phyloP scores from a whole-genome alignment of 1,140 invertebrate genomes.

The Holcopasites calliopsidis region DNA sequence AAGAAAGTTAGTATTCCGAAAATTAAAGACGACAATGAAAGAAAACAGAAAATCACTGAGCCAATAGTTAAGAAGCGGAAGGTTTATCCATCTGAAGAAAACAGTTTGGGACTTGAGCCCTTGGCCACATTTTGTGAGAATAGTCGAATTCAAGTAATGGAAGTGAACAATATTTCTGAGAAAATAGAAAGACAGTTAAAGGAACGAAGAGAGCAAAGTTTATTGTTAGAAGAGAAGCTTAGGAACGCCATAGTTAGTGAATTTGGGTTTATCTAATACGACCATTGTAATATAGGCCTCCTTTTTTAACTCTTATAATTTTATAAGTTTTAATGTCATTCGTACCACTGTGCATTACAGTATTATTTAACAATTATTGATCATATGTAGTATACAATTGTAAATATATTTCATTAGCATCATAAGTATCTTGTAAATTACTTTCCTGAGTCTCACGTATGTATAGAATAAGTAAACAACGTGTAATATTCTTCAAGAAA shows the following conservation, averaged over 20 bases:
- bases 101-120: conserved; percentile 28
- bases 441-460: conserved; percentile 1
- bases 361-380: neutral
- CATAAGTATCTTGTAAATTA: neutral
- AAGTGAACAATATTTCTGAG: conserved; percentile 54
- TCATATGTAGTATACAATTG: neutral
- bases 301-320: neutral
- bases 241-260: conserved; percentile 60
- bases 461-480: neutral
- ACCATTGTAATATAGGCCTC: neutral
- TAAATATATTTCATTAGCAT: conserved; percentile 1
- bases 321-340: too few species aligned
- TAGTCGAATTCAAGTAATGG: conserved; percentile 42
- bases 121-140: conserved; percentile 54
- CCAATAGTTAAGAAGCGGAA: conserved; percentile 48
- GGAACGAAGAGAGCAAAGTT: conserved; percentile 59
- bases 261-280: neutral
- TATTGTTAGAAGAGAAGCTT: conserved; percentile 64
- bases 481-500: conserved; percentile 14
- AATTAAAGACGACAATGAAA: conserved; percentile 1
- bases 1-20: conserved; percentile 36
- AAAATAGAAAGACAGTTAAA: conserved; percentile 66
- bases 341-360: neutral
- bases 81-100: conserved; percentile 13
- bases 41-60: conserved; percentile 26